These are phyloP conservation scores for Tangara arthus DNA, from an alignment of 2,797 vertebrate species.

Conservation along the genomic window DNA sequence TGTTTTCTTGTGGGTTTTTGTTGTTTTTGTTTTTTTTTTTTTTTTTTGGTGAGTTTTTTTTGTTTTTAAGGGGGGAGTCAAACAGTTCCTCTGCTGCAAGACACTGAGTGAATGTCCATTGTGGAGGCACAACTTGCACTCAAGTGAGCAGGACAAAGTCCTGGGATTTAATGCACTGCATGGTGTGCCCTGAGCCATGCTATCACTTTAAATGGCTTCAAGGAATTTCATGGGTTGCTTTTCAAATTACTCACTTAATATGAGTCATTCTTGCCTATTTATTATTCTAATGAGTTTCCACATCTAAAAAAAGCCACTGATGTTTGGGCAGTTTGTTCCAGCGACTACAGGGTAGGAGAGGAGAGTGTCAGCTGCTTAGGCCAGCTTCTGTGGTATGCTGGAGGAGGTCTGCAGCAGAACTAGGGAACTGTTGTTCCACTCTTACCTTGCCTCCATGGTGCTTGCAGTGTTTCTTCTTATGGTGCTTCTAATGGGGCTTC, in stretches of 20 bases:
- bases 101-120: background rate
- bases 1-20: no score
- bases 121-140: rapidly evolving
- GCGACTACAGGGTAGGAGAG: rapidly evolving
- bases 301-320: background rate
- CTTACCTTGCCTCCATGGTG: slow-evolving; percentile 15
- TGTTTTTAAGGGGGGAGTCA: background rate
- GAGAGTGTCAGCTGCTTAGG: background rate
- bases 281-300: background rate
- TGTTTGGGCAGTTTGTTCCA: background rate
- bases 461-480: slow-evolving; percentile 8
- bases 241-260: background rate
- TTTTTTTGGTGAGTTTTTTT: background rate
- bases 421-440: rapidly evolving
- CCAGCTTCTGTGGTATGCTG: rapidly evolving
- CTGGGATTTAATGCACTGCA: background rate
- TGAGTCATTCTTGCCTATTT: background rate
- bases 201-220: background rate
- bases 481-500: background rate
- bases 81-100: background rate
- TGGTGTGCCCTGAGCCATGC: rapidly evolving
- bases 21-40: background rate
- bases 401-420: background rate
- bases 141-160: background rate
- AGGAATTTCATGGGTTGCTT: background rate